Conservation (phyloP, 1,140 invertebrate genomes). For the Pissodes strobi region DNA sequence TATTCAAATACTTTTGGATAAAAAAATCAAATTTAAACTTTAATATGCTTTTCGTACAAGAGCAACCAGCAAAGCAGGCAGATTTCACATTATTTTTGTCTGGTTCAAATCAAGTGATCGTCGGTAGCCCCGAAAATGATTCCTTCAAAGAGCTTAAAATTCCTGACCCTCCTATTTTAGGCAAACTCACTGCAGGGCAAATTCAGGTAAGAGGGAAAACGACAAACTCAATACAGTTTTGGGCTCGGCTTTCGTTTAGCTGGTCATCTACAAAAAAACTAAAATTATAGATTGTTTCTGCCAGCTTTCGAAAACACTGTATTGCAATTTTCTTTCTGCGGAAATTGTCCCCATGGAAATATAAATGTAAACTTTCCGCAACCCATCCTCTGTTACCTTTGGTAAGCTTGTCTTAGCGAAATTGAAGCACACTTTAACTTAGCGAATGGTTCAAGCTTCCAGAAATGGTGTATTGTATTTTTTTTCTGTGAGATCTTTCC, state of each 20-base stretch:
- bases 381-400: neutral
- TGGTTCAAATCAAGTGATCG: neutral
- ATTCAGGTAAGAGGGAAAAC: conserved; percentile 20
- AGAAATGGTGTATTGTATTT: too few species aligned
- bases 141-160: neutral
- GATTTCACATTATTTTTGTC: neutral
- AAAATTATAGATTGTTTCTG: too few species aligned
- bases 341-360: too few species aligned
- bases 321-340: neutral
- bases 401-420: too few species aligned
- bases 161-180: conserved; percentile 25
- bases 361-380: neutral
- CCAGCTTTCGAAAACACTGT: neutral
- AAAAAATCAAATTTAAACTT: too few species aligned
- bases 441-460: too few species aligned
- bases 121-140: neutral
- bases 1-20: too few species aligned
- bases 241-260: too few species aligned
- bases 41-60: conserved; percentile 12
- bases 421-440: neutral
- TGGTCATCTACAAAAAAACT: too few species aligned
- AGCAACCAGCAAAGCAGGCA: neutral
- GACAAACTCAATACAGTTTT: too few species aligned
- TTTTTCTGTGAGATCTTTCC: too few species aligned
- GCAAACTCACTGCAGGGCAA: conserved; percentile 36